These are phyloP conservation scores for Drosophila truncata DNA, from an alignment of 1,140 invertebrate species.

Conservation along the genomic window DNA sequence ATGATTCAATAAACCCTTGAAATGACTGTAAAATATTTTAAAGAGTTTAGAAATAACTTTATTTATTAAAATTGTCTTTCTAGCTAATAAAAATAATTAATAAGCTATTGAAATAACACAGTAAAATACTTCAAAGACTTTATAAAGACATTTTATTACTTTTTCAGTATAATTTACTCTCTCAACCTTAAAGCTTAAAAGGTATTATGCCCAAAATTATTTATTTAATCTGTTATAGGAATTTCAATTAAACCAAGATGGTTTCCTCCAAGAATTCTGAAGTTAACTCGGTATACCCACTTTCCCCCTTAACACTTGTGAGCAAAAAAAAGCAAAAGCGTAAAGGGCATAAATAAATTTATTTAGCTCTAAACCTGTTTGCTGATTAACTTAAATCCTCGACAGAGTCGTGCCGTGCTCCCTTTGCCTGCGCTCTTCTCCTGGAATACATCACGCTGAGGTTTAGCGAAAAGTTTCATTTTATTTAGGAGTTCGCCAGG, in stretches of 20 bases:
- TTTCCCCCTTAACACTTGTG: neutral
- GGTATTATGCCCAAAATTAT: neutral
- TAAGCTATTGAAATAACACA: too few species aligned
- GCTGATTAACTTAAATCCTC: conserved; percentile 81
- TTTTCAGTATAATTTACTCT: neutral
- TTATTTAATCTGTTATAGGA: conserved; percentile 14
- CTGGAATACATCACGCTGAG: conserved; percentile 78
- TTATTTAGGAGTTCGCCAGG: conserved; percentile 64
- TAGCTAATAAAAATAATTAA: too few species aligned
- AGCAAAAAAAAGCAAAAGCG: conserved; percentile 15
- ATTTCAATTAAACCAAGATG: conserved; percentile 35
- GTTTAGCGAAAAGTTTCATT: conserved; percentile 75
- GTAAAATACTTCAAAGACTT: too few species aligned
- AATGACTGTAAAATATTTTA: too few species aligned
- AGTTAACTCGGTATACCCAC: neutral
- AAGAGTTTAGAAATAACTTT: too few species aligned
- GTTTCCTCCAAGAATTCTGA: neutral
- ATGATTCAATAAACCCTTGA: too few species aligned
- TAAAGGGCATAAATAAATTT: conserved; percentile 71
- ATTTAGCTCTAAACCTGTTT: conserved; percentile 81
- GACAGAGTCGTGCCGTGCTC: conserved; percentile 44
- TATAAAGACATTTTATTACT: too few species aligned
- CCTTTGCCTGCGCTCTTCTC: conserved; percentile 13
- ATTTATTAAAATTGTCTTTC: neutral
- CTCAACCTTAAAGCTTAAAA: neutral